phyloP scores from a whole-genome alignment of 2,113 vertebrate species.

The Cyprinodon variegatus region DNA sequence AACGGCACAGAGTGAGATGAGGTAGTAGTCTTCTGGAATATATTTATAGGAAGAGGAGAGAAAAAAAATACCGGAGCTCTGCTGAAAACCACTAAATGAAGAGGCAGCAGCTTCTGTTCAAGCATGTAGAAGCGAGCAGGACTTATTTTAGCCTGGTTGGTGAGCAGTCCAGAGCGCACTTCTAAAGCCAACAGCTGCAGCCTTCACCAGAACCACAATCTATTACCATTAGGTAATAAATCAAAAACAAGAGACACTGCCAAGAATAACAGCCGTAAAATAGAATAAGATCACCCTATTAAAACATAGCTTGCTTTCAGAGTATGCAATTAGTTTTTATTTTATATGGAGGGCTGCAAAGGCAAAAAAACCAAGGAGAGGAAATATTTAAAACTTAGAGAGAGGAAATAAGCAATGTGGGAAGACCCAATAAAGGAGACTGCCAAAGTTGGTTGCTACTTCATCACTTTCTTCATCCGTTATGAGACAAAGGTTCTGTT shows the following conservation, averaged over 20 bases:
- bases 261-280: slow-evolving; percentile 70
- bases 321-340: slow-evolving; percentile 68
- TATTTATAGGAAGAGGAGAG: slow-evolving; percentile 60
- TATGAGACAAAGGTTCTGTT: slow-evolving; percentile 4
- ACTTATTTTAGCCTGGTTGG: slow-evolving; percentile 75
- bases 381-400: slow-evolving; percentile 34
- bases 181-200: slow-evolving; percentile 59
- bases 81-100: slow-evolving; percentile 74
- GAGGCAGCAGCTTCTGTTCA: slow-evolving; percentile 74
- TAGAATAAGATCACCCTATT: slow-evolving; percentile 49
- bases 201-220: slow-evolving; percentile 69
- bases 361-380: slow-evolving; percentile 32
- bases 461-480: not conserved
- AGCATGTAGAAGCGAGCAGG: slow-evolving; percentile 75
- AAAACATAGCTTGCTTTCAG: slow-evolving; percentile 41
- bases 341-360: slow-evolving; percentile 54
- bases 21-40: slow-evolving; percentile 69
- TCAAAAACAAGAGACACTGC: slow-evolving; percentile 66
- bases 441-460: not conserved
- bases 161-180: slow-evolving; percentile 61
- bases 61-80: slow-evolving; percentile 57
- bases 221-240: slow-evolving; percentile 78
- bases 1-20: slow-evolving; percentile 63
- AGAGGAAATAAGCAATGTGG: slow-evolving; percentile 22
- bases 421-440: slow-evolving; percentile 5